phyloP scores from a whole-genome alignment of 2,888 invertebrate genomes.

The Scaptodrosophila latifasciaeformis region DNA sequence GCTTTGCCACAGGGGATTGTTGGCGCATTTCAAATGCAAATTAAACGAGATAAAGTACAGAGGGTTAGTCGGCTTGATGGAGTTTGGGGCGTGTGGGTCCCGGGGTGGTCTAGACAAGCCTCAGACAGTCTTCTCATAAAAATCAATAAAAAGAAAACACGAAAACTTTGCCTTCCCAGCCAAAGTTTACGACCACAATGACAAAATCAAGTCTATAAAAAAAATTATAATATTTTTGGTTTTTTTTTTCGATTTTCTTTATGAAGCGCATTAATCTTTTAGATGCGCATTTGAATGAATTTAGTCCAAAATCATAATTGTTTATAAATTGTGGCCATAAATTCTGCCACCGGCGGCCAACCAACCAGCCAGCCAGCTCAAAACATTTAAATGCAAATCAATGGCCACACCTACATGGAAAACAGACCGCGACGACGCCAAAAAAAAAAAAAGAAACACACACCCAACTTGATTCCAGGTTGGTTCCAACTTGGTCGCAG shows the following conservation, averaged over 20 bases:
- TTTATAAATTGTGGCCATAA: conserved; percentile 61
- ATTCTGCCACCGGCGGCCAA: conserved; percentile 31
- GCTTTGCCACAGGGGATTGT: conserved; percentile 55
- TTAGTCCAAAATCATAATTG: conserved; percentile 54
- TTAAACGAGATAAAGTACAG: conserved; percentile 65
- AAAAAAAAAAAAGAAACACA: too few species aligned
- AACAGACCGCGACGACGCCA: too few species aligned
- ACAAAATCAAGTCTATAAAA: conserved; percentile 15
- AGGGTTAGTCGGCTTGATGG: not conserved
- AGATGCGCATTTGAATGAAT: conserved; percentile 24
- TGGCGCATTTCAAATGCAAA: conserved; percentile 70
- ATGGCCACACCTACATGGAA: conserved; percentile 44
- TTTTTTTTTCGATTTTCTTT: not conserved
- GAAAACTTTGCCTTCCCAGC: too few species aligned
- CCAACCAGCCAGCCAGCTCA: not conserved
- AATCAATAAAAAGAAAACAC: conserved; percentile 45
- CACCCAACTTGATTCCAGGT: conserved; percentile 2
- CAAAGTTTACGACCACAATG: conserved; percentile 1
- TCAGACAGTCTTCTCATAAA: conserved; percentile 13
- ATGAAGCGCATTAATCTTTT: conserved; percentile 35
- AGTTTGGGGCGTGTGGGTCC: not conserved
- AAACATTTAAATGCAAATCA: conserved; percentile 57
- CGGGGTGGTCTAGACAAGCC: conserved; percentile 44
- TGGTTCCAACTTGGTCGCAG: too few species aligned
- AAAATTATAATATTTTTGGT: too few species aligned